These are phyloP conservation scores for Heliothis virescens DNA, from an alignment of 1,140 invertebrate genomes.

Conservation along the genomic window DNA sequence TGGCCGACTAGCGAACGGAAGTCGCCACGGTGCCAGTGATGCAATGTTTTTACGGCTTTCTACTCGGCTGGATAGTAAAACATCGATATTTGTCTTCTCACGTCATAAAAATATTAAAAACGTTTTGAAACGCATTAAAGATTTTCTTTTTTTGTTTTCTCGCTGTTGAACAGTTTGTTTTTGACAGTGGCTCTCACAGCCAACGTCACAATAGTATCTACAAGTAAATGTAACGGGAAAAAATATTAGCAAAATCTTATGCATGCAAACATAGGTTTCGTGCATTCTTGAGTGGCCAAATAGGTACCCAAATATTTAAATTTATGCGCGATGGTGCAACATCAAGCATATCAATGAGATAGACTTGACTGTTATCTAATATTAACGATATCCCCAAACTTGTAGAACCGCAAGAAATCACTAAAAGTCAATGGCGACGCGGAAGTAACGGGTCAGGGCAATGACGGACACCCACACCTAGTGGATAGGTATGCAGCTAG, in stretches of 20 bases:
- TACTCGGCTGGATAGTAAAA: conserved; percentile 19
- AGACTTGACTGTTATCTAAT: conserved; percentile 42
- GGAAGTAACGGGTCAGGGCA: conserved; percentile 50
- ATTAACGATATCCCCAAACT: conserved; percentile 19
- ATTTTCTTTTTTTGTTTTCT: neutral
- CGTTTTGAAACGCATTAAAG: neutral
- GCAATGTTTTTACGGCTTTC: conserved; percentile 46
- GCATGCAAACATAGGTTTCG: conserved; percentile 3
- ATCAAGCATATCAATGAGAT: conserved; percentile 43
- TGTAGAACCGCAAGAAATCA: conserved; percentile 33
- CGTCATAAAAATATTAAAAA: conserved; percentile 31
- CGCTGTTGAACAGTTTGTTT: too few relatives aligned
- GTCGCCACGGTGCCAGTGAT: conserved; percentile 31
- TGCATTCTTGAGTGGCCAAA: conserved; percentile 27
- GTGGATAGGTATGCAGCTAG: neutral
- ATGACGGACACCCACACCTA: conserved; percentile 47
- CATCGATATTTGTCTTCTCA: conserved; percentile 39
- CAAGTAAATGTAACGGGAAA: neutral
- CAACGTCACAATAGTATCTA: too few relatives aligned
- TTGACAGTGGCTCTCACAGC: too few relatives aligned
- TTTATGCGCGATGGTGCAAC: conserved; percentile 1
- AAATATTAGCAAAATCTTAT: neutral
- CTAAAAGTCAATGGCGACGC: conserved; percentile 41
- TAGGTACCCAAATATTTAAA: neutral
- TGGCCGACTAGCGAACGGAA: conserved; percentile 39